Base-by-base conservation (phyloP, 1,140 invertebrate species). In the Cydia amplana region DNA sequence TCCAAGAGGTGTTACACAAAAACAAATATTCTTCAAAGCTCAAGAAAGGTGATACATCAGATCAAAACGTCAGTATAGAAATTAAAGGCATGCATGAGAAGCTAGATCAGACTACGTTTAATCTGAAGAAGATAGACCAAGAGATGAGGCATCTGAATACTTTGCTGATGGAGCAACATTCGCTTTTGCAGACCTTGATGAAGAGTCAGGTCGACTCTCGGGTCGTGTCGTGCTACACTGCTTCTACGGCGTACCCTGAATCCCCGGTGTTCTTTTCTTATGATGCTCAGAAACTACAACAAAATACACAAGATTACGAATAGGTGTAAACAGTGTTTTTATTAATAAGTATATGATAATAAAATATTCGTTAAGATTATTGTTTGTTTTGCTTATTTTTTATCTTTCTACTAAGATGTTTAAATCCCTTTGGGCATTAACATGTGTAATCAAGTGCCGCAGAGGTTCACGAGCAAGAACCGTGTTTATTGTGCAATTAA, bases 61-160 rank as follows among this genome's bases (percentile, higher is more conserved):
- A 91, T 65, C 83, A 88, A 14, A 88, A 85, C 74, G 84, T 91
- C 77, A 87, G 87, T 36, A 85, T 91, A 70, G 91, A 91, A 77
- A 86, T 93, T 25, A 81, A 85, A 76, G 89, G 90, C 0, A 93
- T 93, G 89, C 90, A 91, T 65, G 91, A 91, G 77, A 93, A 91
- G 72, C 87, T 93, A 5, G 91, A 93, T 64, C 90, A 93, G 25
- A 89, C 91, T 0, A 91, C 91, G 20, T 91, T 91, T 73, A 91
- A 91, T 79, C 81, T 93, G 65, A 93, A 91, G 83, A 91, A 91
- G 51, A 91, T 93, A 70, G 90, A 91, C 36, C 91, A 93, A 63
- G 91, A 93, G 75, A 90, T 93, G 85, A 85, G 85, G 49, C 89
- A 91, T 75, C 79, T 93, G 79, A 91, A 90, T 16, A 90, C 81